Percentiles rank a stretch among this genome's conserved stretches.
These are phyloP conservation scores for Eunapius fragilis DNA, from an alignment of 37 sponge, comb jelly and placozoan species.

Conservation along the genomic window DNA sequence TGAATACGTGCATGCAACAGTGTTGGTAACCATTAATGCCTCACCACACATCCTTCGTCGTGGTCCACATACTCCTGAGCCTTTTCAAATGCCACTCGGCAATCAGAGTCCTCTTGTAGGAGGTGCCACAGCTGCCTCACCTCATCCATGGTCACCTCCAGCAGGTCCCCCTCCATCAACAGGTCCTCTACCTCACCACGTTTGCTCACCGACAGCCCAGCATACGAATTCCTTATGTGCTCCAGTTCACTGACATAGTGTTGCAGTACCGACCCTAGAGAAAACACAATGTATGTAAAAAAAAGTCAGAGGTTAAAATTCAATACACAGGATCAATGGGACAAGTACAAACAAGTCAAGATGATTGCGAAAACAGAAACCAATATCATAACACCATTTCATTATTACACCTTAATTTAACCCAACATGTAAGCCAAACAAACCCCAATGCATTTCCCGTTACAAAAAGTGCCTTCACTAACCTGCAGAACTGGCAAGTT, in stretches of 20 bases:
- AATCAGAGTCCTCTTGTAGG: conserved; percentile 58
- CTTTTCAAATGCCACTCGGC: conserved; percentile 8
- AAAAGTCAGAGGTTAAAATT: background rate
- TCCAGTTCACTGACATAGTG: conserved; percentile 58
- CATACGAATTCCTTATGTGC: conserved; percentile 17
- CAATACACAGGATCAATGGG: too few relatives aligned
- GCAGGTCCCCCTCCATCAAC: conserved; percentile 76
- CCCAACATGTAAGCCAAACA: too few relatives aligned
- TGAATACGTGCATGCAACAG: background rate
- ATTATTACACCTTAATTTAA: too few relatives aligned
- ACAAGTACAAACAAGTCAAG: too few relatives aligned
- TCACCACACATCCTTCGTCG: background rate
- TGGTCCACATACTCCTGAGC: background rate
- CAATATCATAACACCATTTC: too few relatives aligned
- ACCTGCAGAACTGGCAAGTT: conserved; percentile 68
- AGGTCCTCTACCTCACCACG: conserved; percentile 70
- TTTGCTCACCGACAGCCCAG: conserved; percentile 36
- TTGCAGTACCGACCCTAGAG: conserved; percentile 49
- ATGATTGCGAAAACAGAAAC: too few relatives aligned
- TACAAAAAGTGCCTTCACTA: background rate
- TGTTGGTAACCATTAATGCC: background rate
- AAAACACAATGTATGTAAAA: too few relatives aligned
- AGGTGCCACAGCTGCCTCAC: conserved; percentile 77
- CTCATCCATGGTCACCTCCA: conserved; percentile 86
- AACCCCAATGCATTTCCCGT: background rate